Conservation (phyloP, 2,888 invertebrate genomes). For the Brachypalpus laphriformis region DNA sequence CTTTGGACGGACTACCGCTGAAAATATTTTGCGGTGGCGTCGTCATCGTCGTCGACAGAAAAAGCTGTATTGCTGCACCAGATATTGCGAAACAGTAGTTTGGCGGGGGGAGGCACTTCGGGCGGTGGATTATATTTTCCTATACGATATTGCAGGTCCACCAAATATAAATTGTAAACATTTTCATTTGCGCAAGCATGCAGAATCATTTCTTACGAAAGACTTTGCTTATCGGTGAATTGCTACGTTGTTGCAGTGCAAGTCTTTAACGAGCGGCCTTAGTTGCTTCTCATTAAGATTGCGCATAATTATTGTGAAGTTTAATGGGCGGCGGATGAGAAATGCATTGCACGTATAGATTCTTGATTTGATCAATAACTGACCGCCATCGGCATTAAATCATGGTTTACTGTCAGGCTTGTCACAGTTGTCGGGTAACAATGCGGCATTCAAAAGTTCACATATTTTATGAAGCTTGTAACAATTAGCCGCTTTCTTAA, state of each 20-base stretch:
- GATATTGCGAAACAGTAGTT: slow-evolving; percentile 46
- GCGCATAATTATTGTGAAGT: slow-evolving; percentile 19
- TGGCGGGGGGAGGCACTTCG: not conserved
- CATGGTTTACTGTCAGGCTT: slow-evolving; percentile 9
- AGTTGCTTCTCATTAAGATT: slow-evolving; percentile 19
- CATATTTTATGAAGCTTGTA: not conserved
- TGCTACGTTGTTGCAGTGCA: not conserved
- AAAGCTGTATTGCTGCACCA: not conserved
- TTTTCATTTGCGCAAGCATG: slow-evolving; percentile 6
- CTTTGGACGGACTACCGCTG: slow-evolving; percentile 37
- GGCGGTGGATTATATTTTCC: not conserved
- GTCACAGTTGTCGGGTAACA: slow-evolving; percentile 6
- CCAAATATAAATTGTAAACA: slow-evolving; percentile 14
- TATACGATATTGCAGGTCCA: not conserved
- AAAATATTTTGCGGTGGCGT: not conserved
- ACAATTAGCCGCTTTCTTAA: slow-evolving; percentile 8
- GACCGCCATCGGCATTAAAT: slow-evolving; percentile 24
- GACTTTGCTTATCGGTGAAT: slow-evolving; percentile 1
- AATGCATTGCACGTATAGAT: not conserved
- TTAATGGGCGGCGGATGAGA: not conserved
- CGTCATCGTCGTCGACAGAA: not conserved
- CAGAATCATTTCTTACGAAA: slow-evolving; percentile 8
- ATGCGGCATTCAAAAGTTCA: slow-evolving; percentile 35
- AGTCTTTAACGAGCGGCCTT: not conserved
- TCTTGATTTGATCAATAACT: slow-evolving; percentile 27